phyloP scores from a whole-genome alignment of 2,113 vertebrate genomes.

The Colistium nudipinnis region DNA sequence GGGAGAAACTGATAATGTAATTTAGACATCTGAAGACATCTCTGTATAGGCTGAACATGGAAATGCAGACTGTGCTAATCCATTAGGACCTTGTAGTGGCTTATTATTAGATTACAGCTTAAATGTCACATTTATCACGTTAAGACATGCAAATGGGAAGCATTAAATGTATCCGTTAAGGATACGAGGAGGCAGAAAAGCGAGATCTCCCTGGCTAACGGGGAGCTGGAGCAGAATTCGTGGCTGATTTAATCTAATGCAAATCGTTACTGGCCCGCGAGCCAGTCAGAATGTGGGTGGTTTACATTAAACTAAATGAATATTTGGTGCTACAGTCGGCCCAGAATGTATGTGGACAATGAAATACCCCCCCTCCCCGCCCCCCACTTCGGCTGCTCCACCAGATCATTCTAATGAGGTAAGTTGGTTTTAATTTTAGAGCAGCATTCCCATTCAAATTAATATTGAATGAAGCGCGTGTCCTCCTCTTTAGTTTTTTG shows the following conservation, averaged over 20 bases:
- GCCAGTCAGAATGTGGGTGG: conserved; percentile 52
- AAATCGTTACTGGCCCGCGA: conserved; percentile 32
- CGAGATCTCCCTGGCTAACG: conserved; percentile 35
- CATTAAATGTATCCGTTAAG: conserved; percentile 61
- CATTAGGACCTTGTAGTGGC: conserved; percentile 53
- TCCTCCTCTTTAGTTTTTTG: too few relatives aligned
- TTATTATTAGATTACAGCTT: conserved; percentile 73
- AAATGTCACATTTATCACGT: conserved; percentile 77
- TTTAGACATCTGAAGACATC: conserved; percentile 40
- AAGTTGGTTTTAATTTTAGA: conserved; percentile 64
- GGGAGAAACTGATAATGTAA: conserved; percentile 38
- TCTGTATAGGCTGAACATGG: conserved; percentile 29
- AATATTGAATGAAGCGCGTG: conserved; percentile 64
- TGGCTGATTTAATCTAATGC: conserved; percentile 66
- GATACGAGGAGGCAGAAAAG: conserved; percentile 44
- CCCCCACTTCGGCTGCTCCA: conserved; percentile 53
- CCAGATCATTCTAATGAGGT: conserved; percentile 60
- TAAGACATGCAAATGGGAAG: conserved; percentile 70
- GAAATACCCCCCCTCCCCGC: conserved; percentile 38
- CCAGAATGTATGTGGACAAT: conserved; percentile 61
- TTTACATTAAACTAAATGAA: conserved; percentile 66
- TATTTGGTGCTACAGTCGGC: conserved; percentile 52
- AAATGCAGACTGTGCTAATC: conserved; percentile 58
- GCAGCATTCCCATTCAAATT: conserved; percentile 63
- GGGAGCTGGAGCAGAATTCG: conserved; percentile 40